Conservation (phyloP, 2,113 vertebrate species). For the Petroica traversi region DNA sequence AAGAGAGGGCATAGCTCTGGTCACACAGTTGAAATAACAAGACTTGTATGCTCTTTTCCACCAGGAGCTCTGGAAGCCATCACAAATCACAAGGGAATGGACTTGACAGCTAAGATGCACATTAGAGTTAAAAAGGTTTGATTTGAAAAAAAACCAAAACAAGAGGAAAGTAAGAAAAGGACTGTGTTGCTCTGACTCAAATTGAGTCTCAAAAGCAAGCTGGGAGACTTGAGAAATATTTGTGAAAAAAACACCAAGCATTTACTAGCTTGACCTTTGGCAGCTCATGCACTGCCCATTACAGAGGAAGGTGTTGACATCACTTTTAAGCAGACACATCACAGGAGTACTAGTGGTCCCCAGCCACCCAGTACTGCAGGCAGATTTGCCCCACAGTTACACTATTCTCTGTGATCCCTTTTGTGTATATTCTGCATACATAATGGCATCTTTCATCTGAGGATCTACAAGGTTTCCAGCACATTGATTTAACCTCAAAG, state of each 20-base stretch:
- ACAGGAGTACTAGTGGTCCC: not conserved
- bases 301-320: not conserved
- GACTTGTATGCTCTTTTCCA: not conserved
- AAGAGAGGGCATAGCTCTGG: not conserved
- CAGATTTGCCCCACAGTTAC: not conserved
- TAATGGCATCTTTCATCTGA: not conserved
- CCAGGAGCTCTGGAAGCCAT: constrained; percentile 27
- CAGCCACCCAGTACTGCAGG: not conserved
- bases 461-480: not conserved
- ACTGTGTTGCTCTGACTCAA: not conserved
- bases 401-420: not conserved
- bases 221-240: not conserved
- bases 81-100: not conserved
- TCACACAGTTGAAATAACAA: not conserved
- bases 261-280: not conserved
- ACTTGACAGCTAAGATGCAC: not conserved
- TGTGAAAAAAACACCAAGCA: not conserved
- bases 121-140: constrained; percentile 4
- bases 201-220: not conserved
- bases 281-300: not conserved
- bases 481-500: constrained; percentile 6
- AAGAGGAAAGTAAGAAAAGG: not conserved
- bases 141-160: not conserved
- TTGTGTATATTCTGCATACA: not conserved
- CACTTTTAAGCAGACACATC: not conserved